phyloP scores from a whole-genome alignment of 2,797 vertebrate genomes.

The Crocodylus rhombifer region DNA sequence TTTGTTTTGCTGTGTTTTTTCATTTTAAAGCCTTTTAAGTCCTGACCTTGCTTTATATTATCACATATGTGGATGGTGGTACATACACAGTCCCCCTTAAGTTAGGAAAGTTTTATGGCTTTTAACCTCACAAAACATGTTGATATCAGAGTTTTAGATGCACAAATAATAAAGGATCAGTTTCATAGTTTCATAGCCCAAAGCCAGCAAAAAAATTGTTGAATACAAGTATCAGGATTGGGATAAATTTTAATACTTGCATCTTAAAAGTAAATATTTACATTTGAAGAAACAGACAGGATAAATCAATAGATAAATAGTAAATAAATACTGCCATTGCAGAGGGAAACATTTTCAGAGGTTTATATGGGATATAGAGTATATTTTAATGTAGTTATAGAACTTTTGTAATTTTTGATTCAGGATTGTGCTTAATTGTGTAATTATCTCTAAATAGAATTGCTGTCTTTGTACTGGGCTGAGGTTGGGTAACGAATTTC shows the following conservation, averaged over 20 bases:
- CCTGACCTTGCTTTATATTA: background rate
- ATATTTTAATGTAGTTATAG: conserved; percentile 5
- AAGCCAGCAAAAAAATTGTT: background rate
- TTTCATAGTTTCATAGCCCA: background rate
- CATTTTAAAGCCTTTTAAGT: background rate
- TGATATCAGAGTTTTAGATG: background rate
- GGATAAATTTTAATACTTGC: background rate
- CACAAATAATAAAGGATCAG: background rate
- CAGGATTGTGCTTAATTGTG: background rate
- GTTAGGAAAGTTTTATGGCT: background rate
- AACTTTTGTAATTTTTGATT: background rate
- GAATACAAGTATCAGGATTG: background rate
- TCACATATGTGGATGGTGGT: background rate
- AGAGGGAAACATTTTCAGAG: background rate
- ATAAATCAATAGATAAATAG: too few relatives aligned
- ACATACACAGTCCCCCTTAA: background rate
- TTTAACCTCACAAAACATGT: background rate
- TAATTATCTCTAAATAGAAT: background rate
- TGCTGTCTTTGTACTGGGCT: background rate
- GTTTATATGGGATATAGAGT: background rate
- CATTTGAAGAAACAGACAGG: background rate
- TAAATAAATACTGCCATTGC: too few relatives aligned
- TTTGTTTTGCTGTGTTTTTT: background rate
- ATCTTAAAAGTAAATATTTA: background rate
- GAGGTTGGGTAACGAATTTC: background rate